These are phyloP conservation scores for Acanthisitta chloris DNA, from an alignment of 2,113 vertebrate genomes.

Conservation along the genomic window DNA sequence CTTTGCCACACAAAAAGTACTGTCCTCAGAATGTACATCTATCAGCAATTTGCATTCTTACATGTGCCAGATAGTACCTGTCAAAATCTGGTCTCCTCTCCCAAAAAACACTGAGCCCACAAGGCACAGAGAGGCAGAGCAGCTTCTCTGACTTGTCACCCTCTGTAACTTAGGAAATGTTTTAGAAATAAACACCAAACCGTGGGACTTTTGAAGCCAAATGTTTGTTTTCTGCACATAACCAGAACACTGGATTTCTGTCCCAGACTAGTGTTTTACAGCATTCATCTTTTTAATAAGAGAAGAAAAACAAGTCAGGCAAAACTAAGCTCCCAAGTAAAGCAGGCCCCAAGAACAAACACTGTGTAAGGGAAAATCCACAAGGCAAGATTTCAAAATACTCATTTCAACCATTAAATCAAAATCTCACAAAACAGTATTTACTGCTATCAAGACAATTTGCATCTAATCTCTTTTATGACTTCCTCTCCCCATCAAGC, in stretches of 20 bases:
- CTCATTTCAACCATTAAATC: not conserved
- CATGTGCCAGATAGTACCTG: not conserved
- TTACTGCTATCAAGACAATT: not conserved
- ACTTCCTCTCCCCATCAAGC: not conserved
- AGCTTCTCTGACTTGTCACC: not conserved
- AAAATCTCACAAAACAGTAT: not conserved
- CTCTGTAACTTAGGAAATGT: not conserved
- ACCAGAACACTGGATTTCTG: not conserved
- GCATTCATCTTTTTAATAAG: not conserved
- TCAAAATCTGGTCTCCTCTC: not conserved
- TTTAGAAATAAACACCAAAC: not conserved
- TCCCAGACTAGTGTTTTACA: not conserved
- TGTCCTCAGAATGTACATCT: not conserved
- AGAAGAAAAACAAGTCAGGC: not conserved
- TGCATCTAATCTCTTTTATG: not conserved
- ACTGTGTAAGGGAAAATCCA: not conserved
- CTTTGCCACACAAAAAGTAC: not conserved
- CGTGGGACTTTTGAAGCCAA: not conserved
- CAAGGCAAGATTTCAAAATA: not conserved
- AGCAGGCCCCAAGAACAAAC: not conserved
- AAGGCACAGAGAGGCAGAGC: not conserved
- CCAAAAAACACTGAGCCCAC: not conserved
- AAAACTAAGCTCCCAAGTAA: not conserved
- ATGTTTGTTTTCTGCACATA: not conserved
- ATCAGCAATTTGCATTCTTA: not conserved